These are phyloP conservation scores for Hemicordylus capensis DNA, from an alignment of 2,113 vertebrate genomes.

Conservation along the genomic window DNA sequence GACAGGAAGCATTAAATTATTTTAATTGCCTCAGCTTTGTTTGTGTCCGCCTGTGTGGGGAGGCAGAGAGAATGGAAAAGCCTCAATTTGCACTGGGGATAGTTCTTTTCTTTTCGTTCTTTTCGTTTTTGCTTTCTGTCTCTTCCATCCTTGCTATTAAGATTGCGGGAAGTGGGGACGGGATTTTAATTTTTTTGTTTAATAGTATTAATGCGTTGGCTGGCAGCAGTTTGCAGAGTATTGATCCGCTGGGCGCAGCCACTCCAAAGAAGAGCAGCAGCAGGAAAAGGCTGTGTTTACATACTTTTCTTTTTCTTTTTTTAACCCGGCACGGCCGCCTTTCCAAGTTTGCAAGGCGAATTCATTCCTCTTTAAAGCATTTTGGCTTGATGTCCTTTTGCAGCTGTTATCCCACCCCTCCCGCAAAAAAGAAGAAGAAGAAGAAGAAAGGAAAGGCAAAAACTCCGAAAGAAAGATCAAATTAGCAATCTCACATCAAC, in stretches of 20 bases:
- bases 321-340: background rate
- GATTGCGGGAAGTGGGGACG: background rate
- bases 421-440: too few relatives aligned
- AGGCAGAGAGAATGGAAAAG: constrained; percentile 40
- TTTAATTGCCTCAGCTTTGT: constrained; percentile 61
- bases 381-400: constrained; percentile 8
- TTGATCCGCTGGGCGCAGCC: constrained; percentile 12
- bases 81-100: background rate
- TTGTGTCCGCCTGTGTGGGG: constrained; percentile 36
- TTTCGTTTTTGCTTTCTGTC: background rate
- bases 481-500: background rate
- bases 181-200: background rate
- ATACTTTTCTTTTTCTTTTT: too few relatives aligned
- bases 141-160: background rate
- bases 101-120: too few relatives aligned
- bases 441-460: constrained; percentile 18
- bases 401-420: background rate
- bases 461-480: background rate
- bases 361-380: background rate
- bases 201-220: background rate
- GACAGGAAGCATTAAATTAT: constrained; percentile 72
- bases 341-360: constrained; percentile 4
- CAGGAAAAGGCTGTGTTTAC: background rate
- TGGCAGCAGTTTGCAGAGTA: constrained; percentile 21
- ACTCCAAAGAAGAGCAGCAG: background rate